These are phyloP conservation scores for Amphipyra berbera DNA, from an alignment of 2,888 invertebrate species.

Conservation along the genomic window DNA sequence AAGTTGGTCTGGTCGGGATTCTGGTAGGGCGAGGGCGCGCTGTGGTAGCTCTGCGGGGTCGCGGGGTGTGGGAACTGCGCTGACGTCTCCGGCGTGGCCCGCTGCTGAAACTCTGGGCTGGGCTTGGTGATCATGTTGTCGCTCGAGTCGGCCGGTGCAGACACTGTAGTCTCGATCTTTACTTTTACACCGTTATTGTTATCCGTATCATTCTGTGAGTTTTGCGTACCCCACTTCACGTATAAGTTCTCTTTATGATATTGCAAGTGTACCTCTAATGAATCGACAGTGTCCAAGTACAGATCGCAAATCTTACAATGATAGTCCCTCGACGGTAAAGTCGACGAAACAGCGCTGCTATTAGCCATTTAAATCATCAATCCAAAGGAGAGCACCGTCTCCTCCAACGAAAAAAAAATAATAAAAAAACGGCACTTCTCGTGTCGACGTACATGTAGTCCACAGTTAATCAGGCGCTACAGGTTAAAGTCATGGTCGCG, in stretches of 20 bases:
- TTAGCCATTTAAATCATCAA: slow-evolving; percentile 89
- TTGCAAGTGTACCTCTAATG: slow-evolving; percentile 94
- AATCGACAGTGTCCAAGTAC: slow-evolving; percentile 93
- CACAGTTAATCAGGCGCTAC: slow-evolving; percentile 80
- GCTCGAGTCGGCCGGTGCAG: slow-evolving; percentile 94
- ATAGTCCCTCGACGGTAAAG: slow-evolving; percentile 90
- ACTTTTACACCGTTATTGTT: slow-evolving; percentile 92
- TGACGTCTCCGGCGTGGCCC: slow-evolving; percentile 90
- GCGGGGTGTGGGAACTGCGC: slow-evolving; percentile 91
- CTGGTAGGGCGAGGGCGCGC: slow-evolving; percentile 92
- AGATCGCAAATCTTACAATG: slow-evolving; percentile 94
- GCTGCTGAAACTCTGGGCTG: slow-evolving; percentile 90
- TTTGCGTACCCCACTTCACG: slow-evolving; percentile 92
- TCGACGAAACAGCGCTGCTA: slow-evolving; percentile 88
- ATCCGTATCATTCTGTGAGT: slow-evolving; percentile 90
- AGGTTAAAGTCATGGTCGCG: slow-evolving; percentile 82
- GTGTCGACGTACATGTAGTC: slow-evolving; percentile 85
- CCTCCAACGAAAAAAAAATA: slow-evolving; percentile 88
- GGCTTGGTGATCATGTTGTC: slow-evolving; percentile 91
- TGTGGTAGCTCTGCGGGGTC: slow-evolving; percentile 92
- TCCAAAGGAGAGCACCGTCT: slow-evolving; percentile 85
- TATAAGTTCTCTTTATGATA: slow-evolving; percentile 94
- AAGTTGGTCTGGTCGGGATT: slow-evolving; percentile 90
- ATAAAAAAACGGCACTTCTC: slow-evolving; percentile 83
- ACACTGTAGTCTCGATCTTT: slow-evolving; percentile 90